These are phyloP conservation scores for Colletes collaris DNA, from an alignment of 2,888 invertebrate species.

Conservation along the genomic window DNA sequence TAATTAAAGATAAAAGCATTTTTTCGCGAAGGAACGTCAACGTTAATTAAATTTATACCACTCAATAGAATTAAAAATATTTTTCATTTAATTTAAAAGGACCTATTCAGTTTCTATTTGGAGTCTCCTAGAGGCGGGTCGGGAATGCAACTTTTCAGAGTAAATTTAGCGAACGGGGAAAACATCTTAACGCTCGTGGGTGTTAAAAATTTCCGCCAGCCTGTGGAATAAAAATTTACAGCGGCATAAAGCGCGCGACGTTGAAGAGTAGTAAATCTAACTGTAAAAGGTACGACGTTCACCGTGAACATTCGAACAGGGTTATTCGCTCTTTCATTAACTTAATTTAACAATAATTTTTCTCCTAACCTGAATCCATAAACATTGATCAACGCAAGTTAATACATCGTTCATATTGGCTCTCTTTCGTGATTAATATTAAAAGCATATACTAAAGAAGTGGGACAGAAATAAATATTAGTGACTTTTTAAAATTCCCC, in stretches of 20 bases:
- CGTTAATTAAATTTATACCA: too few species aligned
- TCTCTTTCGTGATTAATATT: too few species aligned
- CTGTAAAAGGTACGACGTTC: neutral
- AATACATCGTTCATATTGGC: too few species aligned
- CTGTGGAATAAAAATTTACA: slow-evolving; percentile 4
- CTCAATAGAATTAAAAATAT: too few species aligned
- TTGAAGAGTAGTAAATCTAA: too few species aligned
- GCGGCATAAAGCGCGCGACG: too few species aligned
- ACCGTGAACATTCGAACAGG: neutral
- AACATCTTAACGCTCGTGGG: neutral
- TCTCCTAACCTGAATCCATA: neutral
- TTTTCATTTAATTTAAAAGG: neutral
- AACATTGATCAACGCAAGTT: too few species aligned
- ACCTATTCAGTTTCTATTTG: neutral
- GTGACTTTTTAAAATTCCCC: too few species aligned
- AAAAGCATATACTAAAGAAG: too few species aligned
- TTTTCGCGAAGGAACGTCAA: too few species aligned
- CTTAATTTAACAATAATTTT: neutral
- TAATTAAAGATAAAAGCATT: too few species aligned
- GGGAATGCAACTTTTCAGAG: neutral
- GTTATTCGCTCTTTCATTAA: neutral
- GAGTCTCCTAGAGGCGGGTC: neutral
- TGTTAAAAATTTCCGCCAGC: neutral
- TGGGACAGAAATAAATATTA: too few species aligned
- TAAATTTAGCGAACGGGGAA: neutral